Conservation (phyloP, 2,888 invertebrate species). For the Stenchaetothrips biformis region DNA sequence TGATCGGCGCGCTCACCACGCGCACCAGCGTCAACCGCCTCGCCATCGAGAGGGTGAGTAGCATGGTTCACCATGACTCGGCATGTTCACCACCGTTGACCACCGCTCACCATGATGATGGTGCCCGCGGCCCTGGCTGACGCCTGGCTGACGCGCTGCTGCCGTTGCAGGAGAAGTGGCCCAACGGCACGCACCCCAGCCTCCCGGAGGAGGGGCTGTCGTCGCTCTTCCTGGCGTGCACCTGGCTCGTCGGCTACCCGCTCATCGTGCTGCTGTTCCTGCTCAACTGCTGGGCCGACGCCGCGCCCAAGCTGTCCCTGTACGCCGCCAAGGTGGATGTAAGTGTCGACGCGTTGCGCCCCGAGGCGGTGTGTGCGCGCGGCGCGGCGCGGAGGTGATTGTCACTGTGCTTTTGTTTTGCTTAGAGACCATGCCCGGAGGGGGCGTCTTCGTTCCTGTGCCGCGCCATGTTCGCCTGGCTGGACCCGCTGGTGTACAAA, state of each 20-base stretch:
- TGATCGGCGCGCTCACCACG: slow-evolving; percentile 43
- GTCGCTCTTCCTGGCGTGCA: background rate
- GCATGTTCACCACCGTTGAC: too few species aligned
- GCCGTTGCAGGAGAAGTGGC: background rate
- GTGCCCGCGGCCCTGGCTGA: background rate
- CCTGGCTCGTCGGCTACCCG: slow-evolving; percentile 33
- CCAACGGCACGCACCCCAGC: background rate
- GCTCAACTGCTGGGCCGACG: slow-evolving; percentile 35
- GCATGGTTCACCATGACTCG: background rate
- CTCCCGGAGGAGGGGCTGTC: background rate
- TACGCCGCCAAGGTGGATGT: slow-evolving; percentile 35
- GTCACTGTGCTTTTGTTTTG: background rate
- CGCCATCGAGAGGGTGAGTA: background rate
- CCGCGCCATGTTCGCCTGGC: slow-evolving; percentile 50
- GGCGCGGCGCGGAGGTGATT: too few species aligned
- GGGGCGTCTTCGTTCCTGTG: slow-evolving; percentile 35
- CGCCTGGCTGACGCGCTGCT: background rate
- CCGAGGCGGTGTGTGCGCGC: too few species aligned
- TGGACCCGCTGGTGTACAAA: slow-evolving; percentile 48
- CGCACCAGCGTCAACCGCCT: slow-evolving; percentile 27
- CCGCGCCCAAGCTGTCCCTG: slow-evolving; percentile 33
- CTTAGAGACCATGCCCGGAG: slow-evolving; percentile 36
- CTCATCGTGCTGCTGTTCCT: slow-evolving; percentile 33
- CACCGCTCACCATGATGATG: background rate
- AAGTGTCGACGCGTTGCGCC: background rate